Percentiles rank a stretch among this genome's conserved stretches.
phyloP scores from a whole-genome alignment of 2,888 invertebrate genomes.

The Galerucella nymphaeae region DNA sequence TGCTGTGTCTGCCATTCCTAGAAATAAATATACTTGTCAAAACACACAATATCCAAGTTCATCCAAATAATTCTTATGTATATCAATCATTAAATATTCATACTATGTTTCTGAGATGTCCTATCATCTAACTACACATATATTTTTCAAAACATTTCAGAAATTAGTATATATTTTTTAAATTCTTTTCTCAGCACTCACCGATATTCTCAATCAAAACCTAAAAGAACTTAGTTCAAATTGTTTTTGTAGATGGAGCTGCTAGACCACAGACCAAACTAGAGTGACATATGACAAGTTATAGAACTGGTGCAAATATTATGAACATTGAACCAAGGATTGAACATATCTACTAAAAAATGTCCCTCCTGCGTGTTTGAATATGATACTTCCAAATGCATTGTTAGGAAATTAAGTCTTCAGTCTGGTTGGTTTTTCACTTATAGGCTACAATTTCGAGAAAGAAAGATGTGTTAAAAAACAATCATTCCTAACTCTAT shows the following conservation, averaged over 20 bases:
- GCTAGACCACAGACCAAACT: neutral
- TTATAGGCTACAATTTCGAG: too few species aligned
- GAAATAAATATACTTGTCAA: conserved; percentile 48
- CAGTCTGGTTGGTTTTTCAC: too few species aligned
- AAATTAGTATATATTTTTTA: conserved; percentile 10
- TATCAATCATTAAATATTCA: neutral
- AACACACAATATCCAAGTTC: conserved; percentile 23
- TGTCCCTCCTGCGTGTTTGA: too few species aligned
- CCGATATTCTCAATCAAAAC: conserved; percentile 19
- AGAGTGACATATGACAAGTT: neutral
- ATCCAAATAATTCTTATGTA: conserved; percentile 10
- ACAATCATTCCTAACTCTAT: too few species aligned
- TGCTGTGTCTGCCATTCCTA: conserved; percentile 74
- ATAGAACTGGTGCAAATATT: neutral
- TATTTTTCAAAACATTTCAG: conserved; percentile 13
- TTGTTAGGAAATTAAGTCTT: too few species aligned
- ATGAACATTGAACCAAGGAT: too few species aligned
- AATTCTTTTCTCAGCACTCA: conserved; percentile 19
- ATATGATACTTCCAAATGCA: too few species aligned
- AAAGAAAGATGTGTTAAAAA: too few species aligned
- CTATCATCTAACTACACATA: neutral
- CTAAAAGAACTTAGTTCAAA: conserved; percentile 18
- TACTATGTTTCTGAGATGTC: neutral
- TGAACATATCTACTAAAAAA: too few species aligned
- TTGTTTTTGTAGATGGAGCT: conserved; percentile 19